Percentiles rank a stretch among this genome's conserved stretches.
phyloP scores from a whole-genome alignment of 2,113 vertebrate genomes.

The Nycticebus coucang region DNA sequence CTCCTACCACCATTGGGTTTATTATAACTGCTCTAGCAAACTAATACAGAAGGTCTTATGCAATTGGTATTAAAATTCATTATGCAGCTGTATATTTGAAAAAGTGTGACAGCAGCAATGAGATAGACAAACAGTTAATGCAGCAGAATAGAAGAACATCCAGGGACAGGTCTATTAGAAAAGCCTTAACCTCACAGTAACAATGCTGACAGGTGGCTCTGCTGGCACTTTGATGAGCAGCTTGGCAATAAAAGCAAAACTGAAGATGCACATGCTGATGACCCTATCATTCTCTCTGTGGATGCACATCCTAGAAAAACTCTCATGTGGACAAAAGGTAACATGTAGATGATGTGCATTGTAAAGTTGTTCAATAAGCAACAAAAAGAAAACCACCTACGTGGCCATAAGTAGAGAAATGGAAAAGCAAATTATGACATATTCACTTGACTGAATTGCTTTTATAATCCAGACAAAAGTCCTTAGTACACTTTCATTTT shows the following conservation, averaged over 20 bases:
- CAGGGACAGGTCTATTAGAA: not conserved
- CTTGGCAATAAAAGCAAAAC: not conserved
- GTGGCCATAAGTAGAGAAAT: not conserved
- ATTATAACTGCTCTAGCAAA: not conserved
- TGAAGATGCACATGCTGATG: accelerated
- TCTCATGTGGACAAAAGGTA: not conserved
- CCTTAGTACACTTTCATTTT: not conserved
- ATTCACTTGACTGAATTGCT: not conserved
- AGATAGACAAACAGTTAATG: not conserved
- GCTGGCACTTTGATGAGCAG: not conserved
- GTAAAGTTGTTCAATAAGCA: not conserved
- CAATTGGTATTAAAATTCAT: not conserved
- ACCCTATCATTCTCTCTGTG: no score
- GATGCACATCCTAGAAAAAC: not conserved
- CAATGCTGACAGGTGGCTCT: no score
- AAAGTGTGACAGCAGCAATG: not conserved
- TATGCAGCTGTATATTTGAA: not conserved
- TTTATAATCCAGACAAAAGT: not conserved
- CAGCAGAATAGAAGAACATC: not conserved
- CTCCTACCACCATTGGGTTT: not conserved
- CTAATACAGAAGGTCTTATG: not conserved
- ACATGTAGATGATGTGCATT: not conserved
- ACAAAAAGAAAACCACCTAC: no score
- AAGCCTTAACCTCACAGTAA: not conserved
- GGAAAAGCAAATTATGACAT: not conserved